Evolutionary conservation across 2,113 vertebrate species (phyloP).

Genomic region (Phycodurus eques): DNA sequence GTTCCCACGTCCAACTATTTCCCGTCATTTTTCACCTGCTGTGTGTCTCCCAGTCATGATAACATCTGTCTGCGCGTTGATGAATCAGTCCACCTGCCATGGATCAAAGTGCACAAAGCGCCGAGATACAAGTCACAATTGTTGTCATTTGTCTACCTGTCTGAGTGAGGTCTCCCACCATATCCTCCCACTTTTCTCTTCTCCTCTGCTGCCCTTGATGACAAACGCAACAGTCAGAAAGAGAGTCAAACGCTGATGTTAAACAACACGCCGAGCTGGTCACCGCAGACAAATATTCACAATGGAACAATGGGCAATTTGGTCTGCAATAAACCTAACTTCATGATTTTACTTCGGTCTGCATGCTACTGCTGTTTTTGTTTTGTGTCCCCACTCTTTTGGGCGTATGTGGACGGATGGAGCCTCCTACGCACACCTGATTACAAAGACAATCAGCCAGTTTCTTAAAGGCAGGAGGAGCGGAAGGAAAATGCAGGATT

Average conservation of each 20-base stretch:
- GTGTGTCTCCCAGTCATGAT: slow-evolving; percentile 40
- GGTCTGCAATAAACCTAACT: no score
- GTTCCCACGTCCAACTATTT: not conserved
- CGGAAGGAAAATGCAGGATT: no score
- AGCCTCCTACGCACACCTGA: no score
- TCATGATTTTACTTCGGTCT: no score
- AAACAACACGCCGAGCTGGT: no score
- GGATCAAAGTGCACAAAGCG: slow-evolving; percentile 48
- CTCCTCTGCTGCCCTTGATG: slow-evolving; percentile 31
- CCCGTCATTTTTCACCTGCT: slow-evolving; percentile 37
- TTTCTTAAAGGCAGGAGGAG: no score
- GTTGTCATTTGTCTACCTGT: slow-evolving; percentile 45
- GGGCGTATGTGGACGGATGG: no score
- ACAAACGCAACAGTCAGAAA: slow-evolving; percentile 16
- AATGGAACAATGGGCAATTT: no score
- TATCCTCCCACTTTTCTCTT: slow-evolving; percentile 21
- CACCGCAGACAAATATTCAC: no score
- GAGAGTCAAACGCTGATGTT: not conserved
- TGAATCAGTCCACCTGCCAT: slow-evolving; percentile 34
- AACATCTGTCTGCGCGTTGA: slow-evolving; percentile 43
- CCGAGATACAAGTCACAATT: slow-evolving; percentile 33
- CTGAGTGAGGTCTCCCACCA: slow-evolving; percentile 27
- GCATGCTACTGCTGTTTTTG: no score
- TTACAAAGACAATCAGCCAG: no score
- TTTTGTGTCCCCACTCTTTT: no score